Evolutionary conservation across 30 jellyfish, hydroid and myxozoan genomes (phyloP), one percentile per base, ranked within the genome.

Genomic region (Catostylus mosaicus): DNA sequence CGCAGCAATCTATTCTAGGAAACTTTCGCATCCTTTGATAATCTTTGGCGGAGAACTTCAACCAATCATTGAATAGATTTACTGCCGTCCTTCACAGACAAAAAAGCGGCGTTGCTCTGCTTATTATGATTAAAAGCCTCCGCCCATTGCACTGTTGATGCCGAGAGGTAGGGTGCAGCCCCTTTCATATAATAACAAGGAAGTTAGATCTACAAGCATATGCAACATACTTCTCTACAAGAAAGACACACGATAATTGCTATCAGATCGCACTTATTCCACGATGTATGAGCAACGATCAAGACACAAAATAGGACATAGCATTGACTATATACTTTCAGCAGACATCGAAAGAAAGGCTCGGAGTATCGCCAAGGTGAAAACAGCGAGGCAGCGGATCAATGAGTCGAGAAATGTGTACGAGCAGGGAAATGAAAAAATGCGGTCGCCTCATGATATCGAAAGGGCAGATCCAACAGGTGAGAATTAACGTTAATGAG

Each of bases 321-420:
- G 59, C 31, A 72, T 72, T 32, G 83, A 72, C 52, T 30, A 72
- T 0, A 72, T 72, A 24, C 83, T 72, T 18, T 72, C 83, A 7
- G 23, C 70, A 23, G 83, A 72, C 30, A 40, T 72, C 12, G 83
- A 30, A 26, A 72, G 48, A 47, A 47, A 72, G 19, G 54, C 14
- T 14, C 11, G 54, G 54, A 7, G 54, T 7, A 7, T 40, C 7
- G 14, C 7, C 11, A 40, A 14, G 7, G 54, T 14, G 14, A 40
- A 14, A 40, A 7, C 14, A 14, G 14, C 11, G 11, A 40, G 11
- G 14, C 54, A 40, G 14, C 54, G 14, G 54, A 14, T 40, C 11
- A 40, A 40, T 7, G 54, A 14, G 7, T 40, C 14, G 54, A 40
- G 14, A 40, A 40, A 7, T 5, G 11, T 14, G 7, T 5, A 5